phyloP scores from a whole-genome alignment of 2,888 invertebrate species.

The Drosophila sordidula region DNA sequence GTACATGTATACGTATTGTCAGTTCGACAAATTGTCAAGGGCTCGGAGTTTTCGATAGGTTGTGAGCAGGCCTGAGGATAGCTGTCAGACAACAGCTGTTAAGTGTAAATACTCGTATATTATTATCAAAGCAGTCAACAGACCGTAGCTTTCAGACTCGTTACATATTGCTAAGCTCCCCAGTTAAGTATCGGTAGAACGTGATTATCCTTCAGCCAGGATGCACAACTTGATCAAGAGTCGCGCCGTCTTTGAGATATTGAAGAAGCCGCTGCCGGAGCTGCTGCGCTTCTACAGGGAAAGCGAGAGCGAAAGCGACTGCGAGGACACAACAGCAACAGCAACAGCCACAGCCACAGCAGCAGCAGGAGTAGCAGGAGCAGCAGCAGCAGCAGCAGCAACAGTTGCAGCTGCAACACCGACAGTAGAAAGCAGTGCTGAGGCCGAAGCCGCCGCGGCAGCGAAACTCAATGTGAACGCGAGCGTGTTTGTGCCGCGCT shows the following conservation, averaged over 20 bases:
- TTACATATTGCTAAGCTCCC: conserved; percentile 26
- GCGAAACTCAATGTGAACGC: conserved; percentile 62
- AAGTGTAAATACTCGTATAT: neutral
- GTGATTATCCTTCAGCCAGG: neutral
- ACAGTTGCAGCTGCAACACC: neutral
- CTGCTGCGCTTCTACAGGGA: neutral
- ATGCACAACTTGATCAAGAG: conserved; percentile 50
- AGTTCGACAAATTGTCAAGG: neutral
- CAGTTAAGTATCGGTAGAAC: conserved; percentile 11
- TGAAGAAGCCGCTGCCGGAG: conserved; percentile 31
- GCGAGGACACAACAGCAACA: conserved; percentile 5
- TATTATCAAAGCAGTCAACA: conserved; percentile 34
- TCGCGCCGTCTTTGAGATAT: conserved; percentile 24
- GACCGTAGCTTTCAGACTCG: conserved; percentile 24
- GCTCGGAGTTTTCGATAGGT: neutral
- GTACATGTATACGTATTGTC: neutral
- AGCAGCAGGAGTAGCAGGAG: neutral
- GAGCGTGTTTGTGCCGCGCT: conserved; percentile 56
- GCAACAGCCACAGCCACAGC: neutral
- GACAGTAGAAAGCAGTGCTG: neutral
- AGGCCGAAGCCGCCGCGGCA: neutral
- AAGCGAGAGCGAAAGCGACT: conserved; percentile 8
- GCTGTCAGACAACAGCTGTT: conserved; percentile 16
- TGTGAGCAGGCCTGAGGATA: conserved; percentile 19
- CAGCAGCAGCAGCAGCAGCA: neutral